Conservation (phyloP, 2,113 vertebrate genomes). For the Pitta sordida region DNA sequence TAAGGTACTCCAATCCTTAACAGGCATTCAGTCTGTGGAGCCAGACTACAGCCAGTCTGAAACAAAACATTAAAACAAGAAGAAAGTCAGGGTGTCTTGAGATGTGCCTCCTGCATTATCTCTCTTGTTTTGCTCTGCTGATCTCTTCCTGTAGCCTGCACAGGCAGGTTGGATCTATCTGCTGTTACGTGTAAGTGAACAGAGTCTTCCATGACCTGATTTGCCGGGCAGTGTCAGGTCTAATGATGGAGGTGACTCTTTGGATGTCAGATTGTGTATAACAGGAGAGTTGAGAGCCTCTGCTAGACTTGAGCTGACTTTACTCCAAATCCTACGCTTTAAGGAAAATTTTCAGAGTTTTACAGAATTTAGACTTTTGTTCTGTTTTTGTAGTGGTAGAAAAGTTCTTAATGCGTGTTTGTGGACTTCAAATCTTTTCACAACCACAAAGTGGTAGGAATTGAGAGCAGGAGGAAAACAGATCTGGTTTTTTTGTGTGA, state of each 20-base stretch:
- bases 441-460: neutral
- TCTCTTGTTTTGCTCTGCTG: neutral
- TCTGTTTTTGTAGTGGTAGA: neutral
- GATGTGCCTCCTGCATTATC: neutral
- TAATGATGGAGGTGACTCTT: neutral
- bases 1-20: neutral
- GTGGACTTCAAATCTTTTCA: neutral
- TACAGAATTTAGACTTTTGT: neutral
- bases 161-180: neutral
- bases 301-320: neutral
- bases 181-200: rapidly evolving
- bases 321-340: neutral
- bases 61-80: neutral
- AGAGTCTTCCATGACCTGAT: neutral
- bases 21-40: neutral
- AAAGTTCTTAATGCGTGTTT: neutral
- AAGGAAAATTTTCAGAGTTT: neutral
- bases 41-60: neutral
- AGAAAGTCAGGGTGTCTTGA: neutral
- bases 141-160: neutral
- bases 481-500: neutral
- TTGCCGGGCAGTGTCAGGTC: neutral
- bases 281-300: neutral
- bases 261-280: neutral
- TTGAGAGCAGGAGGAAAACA: rapidly evolving